These are phyloP conservation scores for Phaenicophaeus curvirostris DNA, from an alignment of 2,797 vertebrate species.

Conservation along the genomic window DNA sequence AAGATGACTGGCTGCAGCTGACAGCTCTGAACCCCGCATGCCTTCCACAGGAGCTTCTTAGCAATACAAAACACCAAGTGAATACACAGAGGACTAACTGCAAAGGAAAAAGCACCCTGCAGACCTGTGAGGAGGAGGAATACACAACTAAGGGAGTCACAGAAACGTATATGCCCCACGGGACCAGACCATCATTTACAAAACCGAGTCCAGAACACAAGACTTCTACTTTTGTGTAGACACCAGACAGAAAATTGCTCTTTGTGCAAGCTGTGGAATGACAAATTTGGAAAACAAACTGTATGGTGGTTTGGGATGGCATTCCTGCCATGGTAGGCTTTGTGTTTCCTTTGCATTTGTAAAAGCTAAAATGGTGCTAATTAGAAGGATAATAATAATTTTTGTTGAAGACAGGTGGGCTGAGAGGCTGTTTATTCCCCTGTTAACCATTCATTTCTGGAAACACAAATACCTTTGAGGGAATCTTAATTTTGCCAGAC, in stretches of 20 bases:
- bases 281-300: conserved; percentile 42
- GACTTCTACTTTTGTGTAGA: not conserved
- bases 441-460: not conserved
- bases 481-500: not conserved
- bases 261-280: conserved; percentile 20
- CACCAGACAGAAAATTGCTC: conserved; percentile 17
- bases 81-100: not conserved
- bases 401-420: not conserved
- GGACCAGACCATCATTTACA: not conserved
- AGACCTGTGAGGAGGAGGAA: not conserved
- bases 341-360: not conserved
- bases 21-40: accelerated
- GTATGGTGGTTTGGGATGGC: conserved; percentile 25
- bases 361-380: not conserved
- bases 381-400: not conserved
- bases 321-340: not conserved
- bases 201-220: not conserved
- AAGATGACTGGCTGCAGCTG: not conserved
- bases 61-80: not conserved
- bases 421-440: not conserved
- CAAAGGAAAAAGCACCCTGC: not conserved
- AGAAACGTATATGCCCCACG: not conserved
- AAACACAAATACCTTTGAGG: not conserved
- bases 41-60: not conserved
- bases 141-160: not conserved